Evolutionary conservation across 2,888 invertebrate species (phyloP).

Genomic region (Poecilus cupreus): DNA sequence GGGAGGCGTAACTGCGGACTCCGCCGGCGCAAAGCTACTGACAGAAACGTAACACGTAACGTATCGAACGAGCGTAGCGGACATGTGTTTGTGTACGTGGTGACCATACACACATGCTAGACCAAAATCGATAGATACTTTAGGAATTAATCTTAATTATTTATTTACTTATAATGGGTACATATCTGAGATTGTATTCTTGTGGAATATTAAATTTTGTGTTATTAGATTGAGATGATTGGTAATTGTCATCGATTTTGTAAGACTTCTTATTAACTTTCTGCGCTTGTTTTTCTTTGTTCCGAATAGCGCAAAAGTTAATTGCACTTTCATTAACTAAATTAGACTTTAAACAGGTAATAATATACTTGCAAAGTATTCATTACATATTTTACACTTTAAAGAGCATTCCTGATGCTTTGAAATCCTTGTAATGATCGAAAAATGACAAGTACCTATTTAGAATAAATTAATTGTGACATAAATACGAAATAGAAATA

Average conservation of each 20-base stretch:
- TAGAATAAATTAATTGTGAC: too few species aligned
- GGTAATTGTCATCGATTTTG: not conserved
- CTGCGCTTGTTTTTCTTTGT: too few species aligned
- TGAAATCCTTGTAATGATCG: too few species aligned
- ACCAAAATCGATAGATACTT: constrained; percentile 10
- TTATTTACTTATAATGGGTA: not conserved
- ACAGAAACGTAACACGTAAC: constrained; percentile 18
- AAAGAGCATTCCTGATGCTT: too few species aligned
- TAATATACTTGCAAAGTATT: too few species aligned
- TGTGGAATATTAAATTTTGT: not conserved
- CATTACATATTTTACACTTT: too few species aligned
- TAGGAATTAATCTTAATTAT: constrained; percentile 9
- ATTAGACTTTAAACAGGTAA: too few species aligned
- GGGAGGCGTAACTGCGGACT: constrained; percentile 21
- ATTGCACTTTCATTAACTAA: too few species aligned
- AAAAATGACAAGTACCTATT: too few species aligned
- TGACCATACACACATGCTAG: not conserved
- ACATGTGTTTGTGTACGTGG: constrained; percentile 31
- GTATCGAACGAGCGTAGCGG: constrained; percentile 18
- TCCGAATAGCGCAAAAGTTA: too few species aligned
- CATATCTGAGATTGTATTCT: not conserved
- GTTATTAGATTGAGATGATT: not conserved
- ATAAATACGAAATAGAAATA: too few species aligned
- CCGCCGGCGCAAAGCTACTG: constrained; percentile 42
- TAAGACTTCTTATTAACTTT: too few species aligned